Evolutionary conservation across 2,797 vertebrate species (phyloP), one percentile per base, ranked within the genome.

Genomic region (Spheniscus humboldti): DNA sequence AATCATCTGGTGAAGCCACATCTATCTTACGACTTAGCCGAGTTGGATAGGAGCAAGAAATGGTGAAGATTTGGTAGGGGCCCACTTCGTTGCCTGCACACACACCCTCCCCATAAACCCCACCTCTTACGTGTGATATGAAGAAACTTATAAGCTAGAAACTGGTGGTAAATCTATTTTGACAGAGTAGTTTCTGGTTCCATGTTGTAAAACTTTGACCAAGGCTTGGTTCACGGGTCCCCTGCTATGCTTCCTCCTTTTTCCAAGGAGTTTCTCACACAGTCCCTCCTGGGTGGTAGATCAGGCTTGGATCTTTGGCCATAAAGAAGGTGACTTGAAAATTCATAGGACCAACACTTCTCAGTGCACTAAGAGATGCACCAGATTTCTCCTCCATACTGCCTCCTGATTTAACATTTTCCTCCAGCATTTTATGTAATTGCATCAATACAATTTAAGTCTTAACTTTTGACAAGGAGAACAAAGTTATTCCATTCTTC

Each of bases 11-110:
- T 28, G 22, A 88, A 74, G 48, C 11, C 39, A 47, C 7, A 52
- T 4, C 20, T n/a, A 14, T 7, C 1, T 15, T 7, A 56, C 72
- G 30, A 62, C 11, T 27, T 20, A 56, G 1, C 1, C 1, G 3
- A 79, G 24, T 2, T n/a, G 35, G 11, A 66, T 1, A 67, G 16
- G 13, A 89, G 8, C 8, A 71, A 81, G 11, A 62, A 37, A 12
- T 2, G 3, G 25, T 9, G 3, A 63, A n/a, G 33, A 77, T 57
- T 5, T 50, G 7, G 1, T 39, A 64, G 30, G 7, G 18, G 11
- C 3, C 5, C 18, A 27, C 35, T 68, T n/a, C 0, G 3, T 2
- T 30, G 13, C 28, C 27, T 13, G 17, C 35, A 59, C 7, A 55
- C 6, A 33, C 11, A 2, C 5, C 2, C 11, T 67, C 6, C 5